These are phyloP conservation scores for Sebastes matsubarae DNA, from an alignment of 2,797 vertebrate species.

Conservation along the genomic window DNA sequence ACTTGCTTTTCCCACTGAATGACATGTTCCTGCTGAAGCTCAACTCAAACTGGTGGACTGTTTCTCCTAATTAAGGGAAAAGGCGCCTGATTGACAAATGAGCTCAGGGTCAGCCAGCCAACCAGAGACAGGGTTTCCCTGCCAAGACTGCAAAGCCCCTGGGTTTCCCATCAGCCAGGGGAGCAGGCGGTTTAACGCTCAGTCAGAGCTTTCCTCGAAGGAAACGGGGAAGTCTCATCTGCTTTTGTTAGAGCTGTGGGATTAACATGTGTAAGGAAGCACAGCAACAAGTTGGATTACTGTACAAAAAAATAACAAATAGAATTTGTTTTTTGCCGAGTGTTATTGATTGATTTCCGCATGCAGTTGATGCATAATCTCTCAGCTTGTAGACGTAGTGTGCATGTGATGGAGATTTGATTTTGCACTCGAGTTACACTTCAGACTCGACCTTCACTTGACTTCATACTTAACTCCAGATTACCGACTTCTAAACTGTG, in stretches of 20 bases:
- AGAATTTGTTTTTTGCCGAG: neutral
- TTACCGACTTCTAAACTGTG: neutral
- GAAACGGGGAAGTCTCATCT: constrained; percentile 45
- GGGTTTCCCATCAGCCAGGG: constrained; percentile 64
- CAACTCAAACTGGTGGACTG: constrained; percentile 29
- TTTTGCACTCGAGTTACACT: constrained; percentile 8
- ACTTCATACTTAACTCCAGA: neutral
- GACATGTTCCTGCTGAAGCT: constrained; percentile 41
- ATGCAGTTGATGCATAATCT: neutral
- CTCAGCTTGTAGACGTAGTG: neutral
- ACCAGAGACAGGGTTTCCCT: constrained; percentile 55
- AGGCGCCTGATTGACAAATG: constrained; percentile 62
- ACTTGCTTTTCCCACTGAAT: constrained; percentile 37
- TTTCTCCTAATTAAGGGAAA: constrained; percentile 67
- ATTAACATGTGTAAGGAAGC: constrained; percentile 1
- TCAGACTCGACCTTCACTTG: constrained; percentile 13
- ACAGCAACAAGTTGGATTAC: constrained; percentile 13
- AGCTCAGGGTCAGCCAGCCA: constrained; percentile 52
- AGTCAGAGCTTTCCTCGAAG: constrained; percentile 17
- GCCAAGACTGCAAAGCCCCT: constrained; percentile 58
- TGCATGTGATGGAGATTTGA: constrained; percentile 13
- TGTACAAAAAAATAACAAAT: neutral
- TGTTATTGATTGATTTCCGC: neutral
- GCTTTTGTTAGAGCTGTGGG: constrained; percentile 33
- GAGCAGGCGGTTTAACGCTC: constrained; percentile 69